Evolutionary conservation across 2,797 vertebrate species (phyloP).

Genomic region (Distichodus sexfasciatus): DNA sequence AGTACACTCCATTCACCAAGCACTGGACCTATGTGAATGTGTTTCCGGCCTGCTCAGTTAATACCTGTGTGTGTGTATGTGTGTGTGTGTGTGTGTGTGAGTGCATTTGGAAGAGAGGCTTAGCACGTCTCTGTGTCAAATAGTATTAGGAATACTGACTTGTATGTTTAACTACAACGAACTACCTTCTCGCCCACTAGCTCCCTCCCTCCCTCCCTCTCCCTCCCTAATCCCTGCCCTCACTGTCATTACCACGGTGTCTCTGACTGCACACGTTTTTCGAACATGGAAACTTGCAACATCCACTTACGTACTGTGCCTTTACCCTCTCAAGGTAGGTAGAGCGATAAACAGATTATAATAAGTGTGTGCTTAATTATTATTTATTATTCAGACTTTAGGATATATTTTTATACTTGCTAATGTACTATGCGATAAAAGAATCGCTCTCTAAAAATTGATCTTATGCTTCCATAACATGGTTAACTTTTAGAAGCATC

Average conservation of each 20-base stretch:
- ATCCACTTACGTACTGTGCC: background rate
- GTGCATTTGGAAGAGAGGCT: too few relatives aligned
- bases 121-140: conserved; percentile 56
- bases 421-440: too few relatives aligned
- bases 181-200: conserved; percentile 35
- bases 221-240: conserved; percentile 34
- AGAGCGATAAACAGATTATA: background rate
- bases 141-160: conserved; percentile 62
- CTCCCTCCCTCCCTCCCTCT: conserved; percentile 40
- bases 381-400: too few relatives aligned
- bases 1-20: background rate
- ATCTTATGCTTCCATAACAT: too few relatives aligned
- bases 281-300: background rate
- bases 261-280: conserved; percentile 12
- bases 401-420: too few relatives aligned
- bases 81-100: background rate
- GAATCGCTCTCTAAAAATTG: too few relatives aligned
- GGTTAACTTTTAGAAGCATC: background rate
- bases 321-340: background rate
- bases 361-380: conserved; percentile 17
- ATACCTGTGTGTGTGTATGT: conserved; percentile 11
- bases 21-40: background rate
- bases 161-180: conserved; percentile 55
- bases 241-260: conserved; percentile 9
- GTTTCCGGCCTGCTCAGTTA: background rate